phyloP scores from a whole-genome alignment of 2,888 invertebrate genomes.

The Scaptomyza caliginosa region DNA sequence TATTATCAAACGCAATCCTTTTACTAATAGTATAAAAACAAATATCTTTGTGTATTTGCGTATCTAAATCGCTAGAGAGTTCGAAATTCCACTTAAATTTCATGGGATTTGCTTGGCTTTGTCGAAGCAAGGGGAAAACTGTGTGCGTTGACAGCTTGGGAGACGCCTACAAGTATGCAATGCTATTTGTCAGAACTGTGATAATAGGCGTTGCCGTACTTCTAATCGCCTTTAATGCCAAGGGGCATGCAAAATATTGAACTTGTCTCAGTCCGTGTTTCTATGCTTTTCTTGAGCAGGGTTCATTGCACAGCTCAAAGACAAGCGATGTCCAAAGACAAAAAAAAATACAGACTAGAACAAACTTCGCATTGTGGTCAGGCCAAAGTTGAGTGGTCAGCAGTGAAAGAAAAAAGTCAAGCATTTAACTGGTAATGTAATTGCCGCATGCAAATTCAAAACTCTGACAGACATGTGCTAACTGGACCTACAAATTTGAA shows the following conservation, averaged over 20 bases:
- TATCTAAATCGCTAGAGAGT: conserved; percentile 10
- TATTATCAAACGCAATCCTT: neutral
- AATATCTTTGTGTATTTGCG: neutral
- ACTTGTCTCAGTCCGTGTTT: conserved; percentile 3
- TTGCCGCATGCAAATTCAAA: conserved; percentile 12
- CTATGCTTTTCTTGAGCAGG: neutral
- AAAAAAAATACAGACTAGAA: neutral
- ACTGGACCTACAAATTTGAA: neutral
- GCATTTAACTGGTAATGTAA: conserved; percentile 24
- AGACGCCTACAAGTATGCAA: conserved; percentile 10
- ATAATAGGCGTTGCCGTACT: conserved; percentile 3
- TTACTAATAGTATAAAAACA: conserved; percentile 13
- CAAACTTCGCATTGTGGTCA: neutral
- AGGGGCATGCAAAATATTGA: conserved; percentile 27
- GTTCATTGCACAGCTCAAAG: conserved; percentile 17
- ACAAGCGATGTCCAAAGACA: neutral
- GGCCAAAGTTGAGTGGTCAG: conserved; percentile 31
- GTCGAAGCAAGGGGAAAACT: neutral
- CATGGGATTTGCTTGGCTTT: conserved; percentile 20
- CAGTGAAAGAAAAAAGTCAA: neutral
- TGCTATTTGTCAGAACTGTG: conserved; percentile 8
- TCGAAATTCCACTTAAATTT: conserved; percentile 37
- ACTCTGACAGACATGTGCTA: neutral
- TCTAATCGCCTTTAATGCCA: conserved; percentile 17
- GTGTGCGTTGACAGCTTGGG: neutral